Evolutionary conservation across 2,888 invertebrate genomes (phyloP).

Genomic region (Clanis bilineata): DNA sequence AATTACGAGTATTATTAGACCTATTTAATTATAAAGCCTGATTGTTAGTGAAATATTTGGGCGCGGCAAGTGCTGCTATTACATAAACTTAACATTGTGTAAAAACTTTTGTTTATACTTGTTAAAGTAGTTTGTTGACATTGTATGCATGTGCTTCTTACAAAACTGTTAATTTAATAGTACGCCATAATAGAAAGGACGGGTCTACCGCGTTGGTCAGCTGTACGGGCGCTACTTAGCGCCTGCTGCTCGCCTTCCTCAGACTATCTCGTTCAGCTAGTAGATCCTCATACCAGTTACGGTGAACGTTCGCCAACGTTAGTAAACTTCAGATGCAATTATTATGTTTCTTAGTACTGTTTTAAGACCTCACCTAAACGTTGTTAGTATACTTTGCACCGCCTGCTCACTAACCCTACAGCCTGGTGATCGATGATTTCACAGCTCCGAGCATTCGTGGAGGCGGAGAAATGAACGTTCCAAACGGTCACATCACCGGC

Average conservation of each 20-base stretch:
- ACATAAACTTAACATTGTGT: background rate
- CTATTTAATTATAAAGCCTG: background rate
- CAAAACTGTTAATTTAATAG: constrained; percentile 1
- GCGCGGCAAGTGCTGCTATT: background rate
- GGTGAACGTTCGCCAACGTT: constrained; percentile 67
- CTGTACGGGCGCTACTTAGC: constrained; percentile 59
- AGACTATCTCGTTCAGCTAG: constrained; percentile 60
- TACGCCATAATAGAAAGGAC: constrained; percentile 25
- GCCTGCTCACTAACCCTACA: constrained; percentile 75
- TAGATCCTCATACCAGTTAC: constrained; percentile 58
- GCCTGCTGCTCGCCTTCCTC: constrained; percentile 71
- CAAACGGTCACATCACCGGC: constrained; percentile 92
- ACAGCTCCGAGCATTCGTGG: constrained; percentile 90
- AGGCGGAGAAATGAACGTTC: constrained; percentile 91
- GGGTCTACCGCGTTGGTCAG: constrained; percentile 60
- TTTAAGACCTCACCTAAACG: constrained; percentile 59
- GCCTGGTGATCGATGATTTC: constrained; percentile 82
- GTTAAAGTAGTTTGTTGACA: background rate
- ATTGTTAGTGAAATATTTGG: background rate
- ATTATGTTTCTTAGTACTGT: constrained; percentile 22
- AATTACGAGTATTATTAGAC: background rate
- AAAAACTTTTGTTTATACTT: background rate
- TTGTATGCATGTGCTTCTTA: background rate
- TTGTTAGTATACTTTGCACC: constrained; percentile 42
- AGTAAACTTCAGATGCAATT: constrained; percentile 48